Conservation (phyloP, 1,140 invertebrate species). For the Neotoxoptera formosana region DNA sequence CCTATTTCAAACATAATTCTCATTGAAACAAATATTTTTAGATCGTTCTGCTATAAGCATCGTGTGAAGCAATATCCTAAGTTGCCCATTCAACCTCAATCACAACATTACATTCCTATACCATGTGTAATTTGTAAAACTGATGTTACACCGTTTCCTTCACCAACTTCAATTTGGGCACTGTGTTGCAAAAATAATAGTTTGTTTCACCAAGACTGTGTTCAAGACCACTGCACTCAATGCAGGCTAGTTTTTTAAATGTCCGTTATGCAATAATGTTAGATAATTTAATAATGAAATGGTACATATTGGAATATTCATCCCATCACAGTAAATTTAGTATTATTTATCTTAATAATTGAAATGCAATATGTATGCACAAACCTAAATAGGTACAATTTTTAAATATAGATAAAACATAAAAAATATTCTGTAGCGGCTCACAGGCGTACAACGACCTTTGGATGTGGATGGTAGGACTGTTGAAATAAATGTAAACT, state of each 20-base stretch:
- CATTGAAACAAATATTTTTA: conserved; percentile 62
- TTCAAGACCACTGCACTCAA: conserved; percentile 71
- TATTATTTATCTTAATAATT: background rate
- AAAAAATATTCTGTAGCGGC: no score
- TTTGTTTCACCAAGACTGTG: conserved; percentile 71
- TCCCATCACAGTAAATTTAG: conserved; percentile 69
- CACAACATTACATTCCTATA: background rate
- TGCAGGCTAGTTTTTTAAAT: conserved; percentile 76
- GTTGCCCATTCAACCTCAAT: background rate
- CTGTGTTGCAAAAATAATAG: conserved; percentile 71
- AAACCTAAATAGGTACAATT: background rate
- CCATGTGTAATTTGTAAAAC: conserved; percentile 70
- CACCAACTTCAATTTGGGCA: conserved; percentile 66
- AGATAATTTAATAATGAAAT: conserved; percentile 69
- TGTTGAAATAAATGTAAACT: no score
- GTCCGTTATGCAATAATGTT: conserved; percentile 73
- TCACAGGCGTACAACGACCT: no score
- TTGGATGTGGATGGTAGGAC: no score
- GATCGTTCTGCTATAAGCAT: conserved; percentile 71
- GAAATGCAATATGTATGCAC: background rate
- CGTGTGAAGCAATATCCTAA: conserved; percentile 65
- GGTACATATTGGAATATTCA: conserved; percentile 71
- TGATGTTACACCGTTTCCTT: conserved; percentile 64
- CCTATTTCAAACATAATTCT: background rate
- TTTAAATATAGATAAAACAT: no score